Evolutionary conservation across 64 coral and sea anemone species (phyloP).

Genomic region (Montipora capricornis): DNA sequence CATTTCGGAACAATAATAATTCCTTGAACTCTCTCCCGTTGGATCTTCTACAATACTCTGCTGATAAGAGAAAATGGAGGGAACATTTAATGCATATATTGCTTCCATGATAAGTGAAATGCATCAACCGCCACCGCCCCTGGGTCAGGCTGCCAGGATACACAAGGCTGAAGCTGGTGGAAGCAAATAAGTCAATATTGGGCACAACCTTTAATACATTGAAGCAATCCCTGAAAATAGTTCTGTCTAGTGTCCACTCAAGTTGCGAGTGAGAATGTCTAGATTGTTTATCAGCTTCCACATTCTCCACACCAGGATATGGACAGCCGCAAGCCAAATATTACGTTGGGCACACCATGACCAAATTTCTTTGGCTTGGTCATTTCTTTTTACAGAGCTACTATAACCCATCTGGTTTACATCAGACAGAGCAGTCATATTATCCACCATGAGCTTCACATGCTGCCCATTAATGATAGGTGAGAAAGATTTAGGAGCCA

Average conservation of each 20-base stretch:
- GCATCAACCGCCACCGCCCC: constrained; percentile 55
- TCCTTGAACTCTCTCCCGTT: constrained; percentile 53
- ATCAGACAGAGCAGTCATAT: not conserved
- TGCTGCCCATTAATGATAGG: no score
- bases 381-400: constrained; percentile 16
- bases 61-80: constrained; percentile 62
- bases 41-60: constrained; percentile 62
- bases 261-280: not conserved
- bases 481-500: no score
- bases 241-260: constrained; percentile 36
- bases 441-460: no score
- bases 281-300: constrained; percentile 35
- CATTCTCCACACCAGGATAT: constrained; percentile 49
- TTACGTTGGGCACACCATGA: constrained; percentile 37
- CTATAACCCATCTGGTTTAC: constrained; percentile 71
- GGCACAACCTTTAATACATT: no score
- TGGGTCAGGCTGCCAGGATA: constrained; percentile 64
- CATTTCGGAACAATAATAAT: constrained; percentile 60
- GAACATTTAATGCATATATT: constrained; percentile 54
- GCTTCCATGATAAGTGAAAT: constrained; percentile 57
- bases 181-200: constrained; percentile 15
- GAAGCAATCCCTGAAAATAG: not conserved
- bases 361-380: constrained; percentile 47
- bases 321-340: constrained; percentile 31
- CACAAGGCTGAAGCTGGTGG: constrained; percentile 57